Base-by-base conservation (phyloP, 2,113 vertebrate genomes). In the Murina feae region DNA sequence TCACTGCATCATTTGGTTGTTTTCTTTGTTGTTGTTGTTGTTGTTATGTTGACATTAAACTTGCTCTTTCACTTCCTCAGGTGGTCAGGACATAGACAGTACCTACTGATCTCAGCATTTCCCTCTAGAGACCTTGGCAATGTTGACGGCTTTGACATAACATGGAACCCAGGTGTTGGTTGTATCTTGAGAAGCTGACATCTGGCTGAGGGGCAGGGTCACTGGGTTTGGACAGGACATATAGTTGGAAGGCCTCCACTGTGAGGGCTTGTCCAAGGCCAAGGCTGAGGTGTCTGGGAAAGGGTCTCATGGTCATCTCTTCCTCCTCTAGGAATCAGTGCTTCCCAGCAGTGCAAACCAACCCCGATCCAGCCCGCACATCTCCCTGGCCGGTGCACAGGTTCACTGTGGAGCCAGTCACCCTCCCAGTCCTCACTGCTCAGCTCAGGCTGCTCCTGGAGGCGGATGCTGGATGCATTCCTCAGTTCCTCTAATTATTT, bases 61-160 rank as follows among this genome's bases (percentile, higher is more conserved):
- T 99, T 97, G 55, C 98, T 82, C 28, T 97, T 98, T 98, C 98
- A 99, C 87, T 99, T 98, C 97, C 99, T 98, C 89, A 99, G 98
- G 37, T 99, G 99, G n/a, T 98, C 94, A 99, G 98, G 35, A 98
- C 98, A 49, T 98, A 98, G 72, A 99, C 98, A 0, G 97, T 98
- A 88, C 98, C 98, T 95, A 99, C 98, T 0, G 98, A 99, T 74
- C 98, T 98, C 44, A 98, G 98, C 3, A 99, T 98, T 72, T 98
- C 98, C 95, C 98, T 98, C 97, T 98, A 98, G 93, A 99, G 98
- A 86, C 99, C 98, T 88, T 98, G 96, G 95, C 97, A 98, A 88
- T 98, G 98, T 86, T 98, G 98, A 39, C 95, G 98, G 72, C 98
- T 98, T 90, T 98, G 97, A 0, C 82, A 95, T 87, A 99, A 96